Conservation (phyloP, 1,140 invertebrate genomes). For the Atta texana region DNA sequence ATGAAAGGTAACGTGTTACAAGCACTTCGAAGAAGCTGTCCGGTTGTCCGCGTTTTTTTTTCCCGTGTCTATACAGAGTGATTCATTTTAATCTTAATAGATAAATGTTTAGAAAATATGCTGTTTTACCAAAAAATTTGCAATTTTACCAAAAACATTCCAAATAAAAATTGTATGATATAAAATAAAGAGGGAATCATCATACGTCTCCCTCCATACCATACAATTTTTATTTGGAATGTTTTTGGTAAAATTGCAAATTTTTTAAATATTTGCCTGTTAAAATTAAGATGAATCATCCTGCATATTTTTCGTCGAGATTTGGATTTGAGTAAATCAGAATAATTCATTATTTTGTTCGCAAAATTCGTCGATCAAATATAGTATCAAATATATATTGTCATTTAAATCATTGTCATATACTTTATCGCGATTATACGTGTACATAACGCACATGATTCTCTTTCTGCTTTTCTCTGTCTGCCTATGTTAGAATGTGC, state of each 20-base stretch:
- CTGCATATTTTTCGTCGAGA: background rate
- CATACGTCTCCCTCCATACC: no score
- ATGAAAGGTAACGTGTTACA: constrained; percentile 58
- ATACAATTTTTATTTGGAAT: no score
- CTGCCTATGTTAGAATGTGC: constrained; percentile 42
- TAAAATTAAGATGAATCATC: no score
- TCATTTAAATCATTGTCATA: constrained; percentile 26
- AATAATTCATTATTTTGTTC: constrained; percentile 11
- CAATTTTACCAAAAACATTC: no score
- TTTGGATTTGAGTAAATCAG: constrained; percentile 7
- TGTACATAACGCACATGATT: constrained; percentile 46
- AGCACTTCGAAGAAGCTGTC: constrained; percentile 68
- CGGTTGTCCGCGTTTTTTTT: background rate
- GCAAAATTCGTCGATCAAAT: constrained; percentile 24
- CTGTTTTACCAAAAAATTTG: no score
- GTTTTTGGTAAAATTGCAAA: no score
- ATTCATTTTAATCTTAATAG: no score
- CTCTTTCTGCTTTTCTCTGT: constrained; percentile 57
- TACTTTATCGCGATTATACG: constrained; percentile 43
- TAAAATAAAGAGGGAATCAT: no score
- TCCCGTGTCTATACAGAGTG: no score
- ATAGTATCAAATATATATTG: constrained; percentile 29
- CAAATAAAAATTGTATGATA: no score
- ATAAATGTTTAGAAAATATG: no score
- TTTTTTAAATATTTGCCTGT: no score